Conservation (phyloP, 2,888 invertebrate species). For the Scaeva pyrastri region DNA sequence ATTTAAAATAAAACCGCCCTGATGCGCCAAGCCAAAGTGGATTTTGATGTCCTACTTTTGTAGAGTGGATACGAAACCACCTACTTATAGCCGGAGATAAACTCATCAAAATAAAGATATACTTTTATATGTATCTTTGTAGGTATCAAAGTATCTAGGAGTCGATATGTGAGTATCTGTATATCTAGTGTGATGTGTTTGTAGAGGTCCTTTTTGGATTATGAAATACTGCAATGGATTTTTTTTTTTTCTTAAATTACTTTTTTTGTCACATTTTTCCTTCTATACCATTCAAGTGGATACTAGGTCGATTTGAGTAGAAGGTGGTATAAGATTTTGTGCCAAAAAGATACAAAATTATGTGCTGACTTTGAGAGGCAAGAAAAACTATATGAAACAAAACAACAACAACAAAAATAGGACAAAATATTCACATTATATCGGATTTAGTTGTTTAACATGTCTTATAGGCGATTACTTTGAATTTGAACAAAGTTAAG, state of each 20-base stretch:
- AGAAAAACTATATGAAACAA: background rate
- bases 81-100: constrained; percentile 54
- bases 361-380: constrained; percentile 25
- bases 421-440: background rate
- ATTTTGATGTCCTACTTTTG: constrained; percentile 54
- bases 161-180: background rate
- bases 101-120: constrained; percentile 46
- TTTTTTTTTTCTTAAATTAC: constrained; percentile 19
- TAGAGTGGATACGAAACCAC: constrained; percentile 50
- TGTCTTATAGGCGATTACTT: background rate
- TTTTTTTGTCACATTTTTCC: constrained; percentile 4
- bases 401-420: too few species aligned
- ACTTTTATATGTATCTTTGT: too few species aligned
- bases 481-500: constrained; percentile 7
- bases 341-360: constrained; percentile 21
- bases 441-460: background rate
- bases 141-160: background rate
- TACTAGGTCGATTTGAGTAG: constrained; percentile 21
- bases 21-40: constrained; percentile 32
- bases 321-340: constrained; percentile 2
- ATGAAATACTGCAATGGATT: constrained; percentile 59
- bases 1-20: too few species aligned
- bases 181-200: too few species aligned
- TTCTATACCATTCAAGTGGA: background rate
- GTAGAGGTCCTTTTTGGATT: constrained; percentile 53